Percentiles rank a stretch among this genome's conserved stretches.
Evolutionary conservation across 1,140 invertebrate genomes (phyloP).

Genomic region (Bombyx mori): DNA sequence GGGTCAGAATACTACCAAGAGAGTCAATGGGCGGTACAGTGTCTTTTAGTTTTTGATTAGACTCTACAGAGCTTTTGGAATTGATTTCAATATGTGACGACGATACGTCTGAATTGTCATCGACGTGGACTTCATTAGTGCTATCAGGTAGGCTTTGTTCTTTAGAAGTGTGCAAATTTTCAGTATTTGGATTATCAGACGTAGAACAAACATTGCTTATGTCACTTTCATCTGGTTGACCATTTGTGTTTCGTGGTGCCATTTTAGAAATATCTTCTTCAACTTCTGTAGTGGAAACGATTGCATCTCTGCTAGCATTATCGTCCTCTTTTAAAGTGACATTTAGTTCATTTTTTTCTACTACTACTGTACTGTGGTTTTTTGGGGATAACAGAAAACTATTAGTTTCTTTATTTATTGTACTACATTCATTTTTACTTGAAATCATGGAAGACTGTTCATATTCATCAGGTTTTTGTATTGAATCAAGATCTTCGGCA

Average conservation of each 20-base stretch:
- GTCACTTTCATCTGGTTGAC: constrained; percentile 7
- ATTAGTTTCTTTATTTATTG: too few species aligned
- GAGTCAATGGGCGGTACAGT: constrained; percentile 22
- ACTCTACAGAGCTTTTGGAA: too few species aligned
- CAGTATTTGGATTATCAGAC: constrained; percentile 49
- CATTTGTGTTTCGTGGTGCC: not conserved
- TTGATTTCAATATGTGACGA: constrained; percentile 26
- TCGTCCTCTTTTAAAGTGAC: too few species aligned
- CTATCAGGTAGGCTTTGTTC: constrained; percentile 30
- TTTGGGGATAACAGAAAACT: too few species aligned
- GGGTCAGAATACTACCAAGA: constrained; percentile 45
- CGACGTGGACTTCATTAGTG: constrained; percentile 38
- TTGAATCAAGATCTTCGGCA: too few species aligned
- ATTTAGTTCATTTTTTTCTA: too few species aligned
- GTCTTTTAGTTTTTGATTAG: constrained; percentile 1
- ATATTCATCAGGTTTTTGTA: too few species aligned
- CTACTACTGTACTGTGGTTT: too few species aligned
- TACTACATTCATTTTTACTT: too few species aligned
- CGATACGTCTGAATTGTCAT: constrained; percentile 39
- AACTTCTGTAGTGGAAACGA: constrained; percentile 36
- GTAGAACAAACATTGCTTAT: constrained; percentile 18
- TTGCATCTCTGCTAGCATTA: constrained; percentile 19
- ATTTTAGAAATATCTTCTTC: constrained; percentile 2
- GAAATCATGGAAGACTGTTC: too few species aligned
- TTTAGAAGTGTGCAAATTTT: constrained; percentile 6